Percentiles rank a stretch among this genome's conserved stretches.
Conservation (phyloP, 2,888 invertebrate genomes). For the Yponomeuta sedellus region DNA sequence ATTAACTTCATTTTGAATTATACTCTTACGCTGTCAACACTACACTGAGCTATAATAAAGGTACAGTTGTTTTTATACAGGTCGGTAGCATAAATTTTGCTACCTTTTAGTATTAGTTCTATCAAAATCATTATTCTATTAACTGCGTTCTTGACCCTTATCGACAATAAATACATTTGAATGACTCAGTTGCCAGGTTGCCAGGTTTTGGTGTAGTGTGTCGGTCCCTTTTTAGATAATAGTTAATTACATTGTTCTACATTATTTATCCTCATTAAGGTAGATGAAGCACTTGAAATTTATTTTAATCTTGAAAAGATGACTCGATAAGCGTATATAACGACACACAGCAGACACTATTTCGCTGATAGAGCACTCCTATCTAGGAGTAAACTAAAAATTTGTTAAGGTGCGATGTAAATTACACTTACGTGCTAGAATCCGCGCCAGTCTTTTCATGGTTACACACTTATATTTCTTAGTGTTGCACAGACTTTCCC, state of each 20-base stretch:
- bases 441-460: too few relatives aligned
- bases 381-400: too few relatives aligned
- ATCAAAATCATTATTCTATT: neutral
- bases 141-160: constrained; percentile 6
- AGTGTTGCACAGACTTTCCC: too few relatives aligned
- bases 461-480: too few relatives aligned
- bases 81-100: neutral
- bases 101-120: neutral
- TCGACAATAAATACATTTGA: neutral
- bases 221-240: neutral
- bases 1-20: neutral
- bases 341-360: too few relatives aligned
- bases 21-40: neutral
- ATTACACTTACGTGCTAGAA: too few relatives aligned
- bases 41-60: neutral
- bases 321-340: too few relatives aligned
- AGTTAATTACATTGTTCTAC: neutral
- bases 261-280: too few relatives aligned
- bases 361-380: too few relatives aligned
- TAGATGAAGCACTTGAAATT: too few relatives aligned
- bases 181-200: neutral
- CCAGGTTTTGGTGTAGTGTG: neutral
- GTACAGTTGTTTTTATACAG: neutral
- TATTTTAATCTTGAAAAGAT: too few relatives aligned
- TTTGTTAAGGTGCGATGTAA: too few relatives aligned